These are phyloP conservation scores for Stenurella melanura DNA, from an alignment of 2,888 invertebrate genomes.

Conservation along the genomic window DNA sequence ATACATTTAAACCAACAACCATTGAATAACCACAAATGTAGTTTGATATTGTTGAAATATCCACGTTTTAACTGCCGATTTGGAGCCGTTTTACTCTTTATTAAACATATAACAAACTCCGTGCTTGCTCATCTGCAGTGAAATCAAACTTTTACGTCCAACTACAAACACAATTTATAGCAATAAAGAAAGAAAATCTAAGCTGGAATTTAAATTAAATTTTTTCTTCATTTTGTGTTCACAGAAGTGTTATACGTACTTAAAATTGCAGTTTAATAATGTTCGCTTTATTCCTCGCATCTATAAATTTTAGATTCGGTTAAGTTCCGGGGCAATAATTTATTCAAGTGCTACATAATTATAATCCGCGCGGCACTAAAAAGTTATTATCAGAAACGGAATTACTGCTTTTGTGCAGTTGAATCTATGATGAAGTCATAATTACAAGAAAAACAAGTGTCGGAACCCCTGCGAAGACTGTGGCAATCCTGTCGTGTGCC, in stretches of 20 bases:
- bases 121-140: not conserved
- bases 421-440: constrained; percentile 51
- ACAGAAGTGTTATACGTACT: constrained; percentile 50
- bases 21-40: no score
- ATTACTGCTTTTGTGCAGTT: constrained; percentile 46
- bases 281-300: constrained; percentile 49
- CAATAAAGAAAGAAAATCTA: not conserved
- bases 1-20: no score
- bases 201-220: constrained; percentile 44
- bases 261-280: constrained; percentile 55
- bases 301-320: constrained; percentile 52
- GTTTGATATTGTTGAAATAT: no score
- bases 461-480: constrained; percentile 59
- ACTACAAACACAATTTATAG: not conserved
- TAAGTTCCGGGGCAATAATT: constrained; percentile 50
- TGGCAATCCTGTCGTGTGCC: constrained; percentile 64
- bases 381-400: constrained; percentile 54
- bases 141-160: constrained; percentile 1
- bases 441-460: constrained; percentile 43
- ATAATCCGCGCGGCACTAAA: constrained; percentile 52
- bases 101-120: no score
- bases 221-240: constrained; percentile 50
- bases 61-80: no score
- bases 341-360: constrained; percentile 55
- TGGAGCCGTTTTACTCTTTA: no score